A percentile compares a stretch with the other conserved stretches of the same genome.
Evolutionary conservation across 2,888 invertebrate species (phyloP).

Genomic region (Silvanus unidentatus): DNA sequence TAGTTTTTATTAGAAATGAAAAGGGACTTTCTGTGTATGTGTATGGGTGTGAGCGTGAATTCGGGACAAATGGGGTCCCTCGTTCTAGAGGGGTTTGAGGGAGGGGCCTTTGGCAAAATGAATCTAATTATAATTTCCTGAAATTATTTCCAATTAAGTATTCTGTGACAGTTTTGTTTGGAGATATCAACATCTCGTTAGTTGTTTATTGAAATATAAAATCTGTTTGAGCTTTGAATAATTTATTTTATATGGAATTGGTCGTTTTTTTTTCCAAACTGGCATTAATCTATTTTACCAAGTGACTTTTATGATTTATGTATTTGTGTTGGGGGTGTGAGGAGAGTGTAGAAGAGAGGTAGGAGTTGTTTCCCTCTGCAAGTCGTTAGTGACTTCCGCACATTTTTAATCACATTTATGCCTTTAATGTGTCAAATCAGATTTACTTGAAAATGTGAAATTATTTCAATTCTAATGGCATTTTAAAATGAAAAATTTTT

Average conservation of each 20-base stretch:
- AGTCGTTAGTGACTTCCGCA: slow-evolving; percentile 24
- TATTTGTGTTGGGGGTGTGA: too few species aligned
- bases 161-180: neutral
- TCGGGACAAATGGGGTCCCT: too few species aligned
- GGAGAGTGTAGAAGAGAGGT: too few species aligned
- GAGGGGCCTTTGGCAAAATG: slow-evolving; percentile 28
- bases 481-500: too few species aligned
- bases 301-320: slow-evolving; percentile 5
- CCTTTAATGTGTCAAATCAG: slow-evolving; percentile 29
- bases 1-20: neutral
- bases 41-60: too few species aligned
- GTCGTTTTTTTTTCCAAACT: too few species aligned
- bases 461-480: too few species aligned
- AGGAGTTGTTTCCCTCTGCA: slow-evolving; percentile 9
- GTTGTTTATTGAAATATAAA: neutral
- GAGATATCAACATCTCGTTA: too few species aligned
- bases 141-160: slow-evolving; percentile 1
- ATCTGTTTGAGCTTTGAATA: neutral
- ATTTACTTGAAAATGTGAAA: slow-evolving; percentile 20
- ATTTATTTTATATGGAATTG: neutral
- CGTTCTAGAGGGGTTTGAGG: too few species aligned
- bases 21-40: too few species aligned
- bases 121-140: slow-evolving; percentile 36
- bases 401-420: slow-evolving; percentile 30
- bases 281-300: neutral